These are phyloP conservation scores for Tachycineta bicolor DNA, from an alignment of 2,113 vertebrate species.

Conservation along the genomic window DNA sequence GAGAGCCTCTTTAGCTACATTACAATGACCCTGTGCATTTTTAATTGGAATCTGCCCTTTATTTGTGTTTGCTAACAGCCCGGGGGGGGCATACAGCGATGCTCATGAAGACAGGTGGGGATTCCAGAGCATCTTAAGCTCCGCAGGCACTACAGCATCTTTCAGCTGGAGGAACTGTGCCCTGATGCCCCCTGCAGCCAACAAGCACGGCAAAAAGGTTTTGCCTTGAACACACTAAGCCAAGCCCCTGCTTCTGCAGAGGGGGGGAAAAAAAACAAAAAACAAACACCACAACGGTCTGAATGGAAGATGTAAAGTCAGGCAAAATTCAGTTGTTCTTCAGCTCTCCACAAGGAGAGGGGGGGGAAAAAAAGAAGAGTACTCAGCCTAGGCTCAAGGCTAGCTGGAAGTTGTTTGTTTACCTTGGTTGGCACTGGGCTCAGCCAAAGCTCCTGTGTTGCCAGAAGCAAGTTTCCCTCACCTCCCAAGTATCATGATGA, in stretches of 20 bases:
- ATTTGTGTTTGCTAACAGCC: neutral
- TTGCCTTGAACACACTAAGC: neutral
- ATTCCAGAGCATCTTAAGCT: neutral
- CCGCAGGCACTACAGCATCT: neutral
- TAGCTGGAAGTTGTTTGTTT: neutral
- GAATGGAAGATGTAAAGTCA: neutral
- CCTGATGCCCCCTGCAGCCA: conserved; percentile 17
- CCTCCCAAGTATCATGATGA: neutral
- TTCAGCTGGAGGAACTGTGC: neutral
- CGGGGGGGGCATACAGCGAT: neutral
- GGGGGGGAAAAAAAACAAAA: no score
- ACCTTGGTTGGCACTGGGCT: neutral
- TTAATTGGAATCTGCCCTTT: neutral
- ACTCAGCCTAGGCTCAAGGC: neutral
- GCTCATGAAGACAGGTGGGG: neutral
- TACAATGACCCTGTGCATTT: neutral
- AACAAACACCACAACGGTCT: accelerated
- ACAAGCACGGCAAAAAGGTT: neutral
- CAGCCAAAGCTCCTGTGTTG: neutral
- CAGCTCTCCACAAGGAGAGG: neutral
- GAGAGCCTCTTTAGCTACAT: conserved; percentile 18
- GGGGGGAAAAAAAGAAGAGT: accelerated
- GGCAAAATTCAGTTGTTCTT: neutral
- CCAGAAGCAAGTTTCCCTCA: neutral
- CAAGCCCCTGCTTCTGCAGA: neutral